phyloP scores from a whole-genome alignment of 2,797 vertebrate species.

The Mycteria americana region DNA sequence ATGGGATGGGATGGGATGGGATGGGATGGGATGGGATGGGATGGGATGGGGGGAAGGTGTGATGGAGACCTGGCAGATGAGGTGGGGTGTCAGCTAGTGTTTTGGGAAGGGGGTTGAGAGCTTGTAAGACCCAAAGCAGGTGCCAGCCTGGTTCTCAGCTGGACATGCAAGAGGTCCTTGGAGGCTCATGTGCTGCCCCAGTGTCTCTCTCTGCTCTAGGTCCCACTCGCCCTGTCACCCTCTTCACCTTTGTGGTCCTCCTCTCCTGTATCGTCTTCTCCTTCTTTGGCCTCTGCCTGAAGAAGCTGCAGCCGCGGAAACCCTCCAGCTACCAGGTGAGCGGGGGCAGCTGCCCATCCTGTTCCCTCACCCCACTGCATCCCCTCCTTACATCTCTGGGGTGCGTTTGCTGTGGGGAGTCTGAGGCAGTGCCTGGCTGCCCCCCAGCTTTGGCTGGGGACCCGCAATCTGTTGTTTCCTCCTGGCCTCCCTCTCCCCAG shows the following conservation, averaged over 20 bases:
- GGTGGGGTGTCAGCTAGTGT: not conserved
- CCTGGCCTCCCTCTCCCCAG: constrained; percentile 20
- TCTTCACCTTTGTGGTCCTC: constrained; percentile 87
- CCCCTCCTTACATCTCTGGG: not conserved
- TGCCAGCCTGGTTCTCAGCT: not conserved
- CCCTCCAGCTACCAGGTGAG: constrained; percentile 87
- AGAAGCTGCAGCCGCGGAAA: constrained; percentile 82
- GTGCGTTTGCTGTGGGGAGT: not conserved
- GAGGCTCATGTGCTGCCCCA: not conserved
- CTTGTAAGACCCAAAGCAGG: not conserved
- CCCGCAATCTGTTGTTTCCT: not conserved
- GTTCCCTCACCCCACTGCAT: not conserved
- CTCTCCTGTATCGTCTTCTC: constrained; percentile 82
- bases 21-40: not conserved
- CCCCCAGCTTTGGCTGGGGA: not conserved
- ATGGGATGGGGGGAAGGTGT: not conserved
- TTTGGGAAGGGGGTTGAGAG: not conserved
- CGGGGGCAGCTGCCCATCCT: fast-evolving
- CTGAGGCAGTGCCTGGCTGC: not conserved
- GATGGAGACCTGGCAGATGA: not conserved
- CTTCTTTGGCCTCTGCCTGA: constrained; percentile 84
- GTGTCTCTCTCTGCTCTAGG: constrained; percentile 77
- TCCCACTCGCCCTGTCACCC: constrained; percentile 82
- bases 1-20: too few species aligned
- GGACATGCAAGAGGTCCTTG: not conserved